Conservation (phyloP, 2,797 vertebrate genomes). For the Gymnoscopelus microlampas region DNA sequence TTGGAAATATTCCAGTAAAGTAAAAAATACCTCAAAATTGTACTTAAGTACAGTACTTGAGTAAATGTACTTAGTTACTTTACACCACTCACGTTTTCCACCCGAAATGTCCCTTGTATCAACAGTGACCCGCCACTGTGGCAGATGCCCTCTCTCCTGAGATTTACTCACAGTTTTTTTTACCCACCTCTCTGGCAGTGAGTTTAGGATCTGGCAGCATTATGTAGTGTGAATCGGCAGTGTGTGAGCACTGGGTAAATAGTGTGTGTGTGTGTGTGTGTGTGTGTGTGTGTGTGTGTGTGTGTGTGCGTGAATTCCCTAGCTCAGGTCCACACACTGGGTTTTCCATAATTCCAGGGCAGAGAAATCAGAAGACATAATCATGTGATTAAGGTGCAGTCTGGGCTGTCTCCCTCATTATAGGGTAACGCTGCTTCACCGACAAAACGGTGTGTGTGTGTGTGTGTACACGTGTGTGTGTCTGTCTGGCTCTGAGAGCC, state of each 20-base stretch:
- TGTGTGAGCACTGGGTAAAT: no score
- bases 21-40: no score
- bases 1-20: no score
- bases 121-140: background rate
- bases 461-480: slow-evolving; percentile 42
- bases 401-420: slow-evolving; percentile 50
- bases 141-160: background rate
- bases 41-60: no score
- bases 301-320: slow-evolving; percentile 34
- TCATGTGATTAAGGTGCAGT: slow-evolving; percentile 66
- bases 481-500: slow-evolving; percentile 30
- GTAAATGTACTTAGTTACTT: no score
- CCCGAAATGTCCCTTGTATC: background rate
- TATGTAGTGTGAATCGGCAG: no score
- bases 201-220: no score
- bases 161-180: background rate
- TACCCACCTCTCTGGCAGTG: no score
- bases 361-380: slow-evolving; percentile 61
- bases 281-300: slow-evolving; percentile 14
- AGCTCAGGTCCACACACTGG: slow-evolving; percentile 20
- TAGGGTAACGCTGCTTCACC: slow-evolving; percentile 46
- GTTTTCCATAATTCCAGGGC: slow-evolving; percentile 59
- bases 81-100: background rate
- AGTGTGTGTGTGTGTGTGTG: no score
- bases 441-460: slow-evolving; percentile 40